phyloP scores from a whole-genome alignment of 2,797 vertebrate species.

The Eurystomus glaucurus region DNA sequence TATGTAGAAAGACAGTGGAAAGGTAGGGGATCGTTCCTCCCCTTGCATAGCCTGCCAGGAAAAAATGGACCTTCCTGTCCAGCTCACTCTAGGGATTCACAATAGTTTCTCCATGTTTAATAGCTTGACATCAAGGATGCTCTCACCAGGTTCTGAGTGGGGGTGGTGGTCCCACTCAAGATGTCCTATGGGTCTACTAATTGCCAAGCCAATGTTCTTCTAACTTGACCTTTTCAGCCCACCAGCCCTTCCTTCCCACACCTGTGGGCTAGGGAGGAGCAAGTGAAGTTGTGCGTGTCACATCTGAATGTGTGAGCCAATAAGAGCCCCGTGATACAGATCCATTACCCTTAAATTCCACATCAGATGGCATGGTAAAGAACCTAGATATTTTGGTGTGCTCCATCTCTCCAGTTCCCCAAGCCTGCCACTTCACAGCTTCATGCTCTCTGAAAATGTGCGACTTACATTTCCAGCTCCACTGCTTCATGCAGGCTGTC shows the following conservation, averaged over 20 bases:
- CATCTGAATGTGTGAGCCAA: not conserved
- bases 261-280: accelerated
- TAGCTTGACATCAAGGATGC: not conserved
- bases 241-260: not conserved
- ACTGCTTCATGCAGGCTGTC: not conserved
- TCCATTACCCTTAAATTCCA: not conserved
- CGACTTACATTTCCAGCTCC: not conserved
- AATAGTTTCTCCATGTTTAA: not conserved
- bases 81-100: not conserved
- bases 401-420: not conserved
- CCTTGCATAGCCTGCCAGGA: not conserved
- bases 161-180: not conserved
- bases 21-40: not conserved
- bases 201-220: not conserved
- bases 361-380: not conserved
- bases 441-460: not conserved
- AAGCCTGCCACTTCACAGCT: not conserved
- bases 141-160: not conserved
- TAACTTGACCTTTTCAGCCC: accelerated
- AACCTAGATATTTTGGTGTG: not conserved
- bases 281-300: accelerated
- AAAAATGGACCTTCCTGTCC: not conserved
- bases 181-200: not conserved
- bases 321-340: not conserved
- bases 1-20: not conserved